phyloP scores from a whole-genome alignment of 35 echinoderm and acorn worm species.

The Apostichopus japonicus region DNA sequence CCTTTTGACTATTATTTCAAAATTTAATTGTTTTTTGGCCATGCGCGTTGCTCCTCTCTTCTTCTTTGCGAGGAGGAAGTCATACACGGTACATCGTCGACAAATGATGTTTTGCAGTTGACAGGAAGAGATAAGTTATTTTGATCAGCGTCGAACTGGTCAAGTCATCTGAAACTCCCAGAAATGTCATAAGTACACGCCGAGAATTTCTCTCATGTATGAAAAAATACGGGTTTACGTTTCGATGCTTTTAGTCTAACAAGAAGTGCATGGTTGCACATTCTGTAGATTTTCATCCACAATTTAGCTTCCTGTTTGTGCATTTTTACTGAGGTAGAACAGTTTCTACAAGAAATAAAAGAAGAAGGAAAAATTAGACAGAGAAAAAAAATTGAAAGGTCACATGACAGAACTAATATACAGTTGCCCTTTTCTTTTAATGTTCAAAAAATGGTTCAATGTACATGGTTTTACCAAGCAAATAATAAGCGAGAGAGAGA shows the following conservation, averaged over 20 bases:
- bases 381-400: neutral
- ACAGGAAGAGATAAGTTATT: too few relatives aligned
- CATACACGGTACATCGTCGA: too few relatives aligned
- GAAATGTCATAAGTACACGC: neutral
- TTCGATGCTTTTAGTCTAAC: neutral
- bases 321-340: neutral
- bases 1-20: too few relatives aligned
- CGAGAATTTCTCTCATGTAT: neutral
- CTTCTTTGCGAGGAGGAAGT: too few relatives aligned
- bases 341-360: neutral
- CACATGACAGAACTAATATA: neutral
- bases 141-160: neutral
- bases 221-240: neutral
- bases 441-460: neutral
- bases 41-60: too few relatives aligned
- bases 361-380: neutral
- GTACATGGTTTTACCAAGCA: too few relatives aligned
- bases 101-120: too few relatives aligned
- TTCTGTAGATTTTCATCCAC: neutral
- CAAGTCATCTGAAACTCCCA: neutral
- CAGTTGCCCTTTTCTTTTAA: neutral
- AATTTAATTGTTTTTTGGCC: too few relatives aligned
- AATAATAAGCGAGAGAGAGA: too few relatives aligned
- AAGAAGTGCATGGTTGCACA: neutral
- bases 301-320: neutral